Percentiles rank a stretch among this genome's conserved stretches.
Conservation (phyloP, 2,797 vertebrate genomes). For the Hypotaenidia okinawae region DNA sequence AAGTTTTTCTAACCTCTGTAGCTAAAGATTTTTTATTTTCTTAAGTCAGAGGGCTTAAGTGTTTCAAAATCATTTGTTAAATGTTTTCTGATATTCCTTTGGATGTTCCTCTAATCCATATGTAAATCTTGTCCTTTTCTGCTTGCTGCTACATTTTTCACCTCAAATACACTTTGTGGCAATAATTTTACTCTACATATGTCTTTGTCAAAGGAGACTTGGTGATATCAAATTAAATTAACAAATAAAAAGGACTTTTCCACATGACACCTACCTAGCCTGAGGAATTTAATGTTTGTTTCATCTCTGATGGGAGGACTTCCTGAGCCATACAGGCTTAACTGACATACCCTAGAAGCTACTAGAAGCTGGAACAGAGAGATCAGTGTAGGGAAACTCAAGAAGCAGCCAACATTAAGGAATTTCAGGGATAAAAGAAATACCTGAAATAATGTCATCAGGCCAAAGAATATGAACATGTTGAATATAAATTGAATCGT, state of each 20-base stretch:
- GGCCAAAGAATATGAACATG: background rate
- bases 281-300: background rate
- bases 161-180: background rate
- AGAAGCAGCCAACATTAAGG: background rate
- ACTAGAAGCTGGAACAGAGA: background rate
- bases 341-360: background rate
- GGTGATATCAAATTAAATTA: background rate
- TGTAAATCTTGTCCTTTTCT: constrained; percentile 8
- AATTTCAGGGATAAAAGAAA: background rate
- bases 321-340: background rate
- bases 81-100: background rate
- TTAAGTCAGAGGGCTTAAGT: background rate
- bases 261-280: background rate
- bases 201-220: constrained; percentile 4
- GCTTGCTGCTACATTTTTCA: background rate
- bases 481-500: background rate
- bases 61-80: constrained; percentile 19
- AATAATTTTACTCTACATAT: background rate
- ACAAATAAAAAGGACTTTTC: background rate
- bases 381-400: background rate
- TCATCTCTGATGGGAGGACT: background rate
- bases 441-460: background rate
- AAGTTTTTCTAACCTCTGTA: background rate
- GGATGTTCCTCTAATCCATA: background rate
- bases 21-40: constrained; percentile 19